Evolutionary conservation across 2,113 vertebrate species (phyloP).

Genomic region (Danionella cerebrum): DNA sequence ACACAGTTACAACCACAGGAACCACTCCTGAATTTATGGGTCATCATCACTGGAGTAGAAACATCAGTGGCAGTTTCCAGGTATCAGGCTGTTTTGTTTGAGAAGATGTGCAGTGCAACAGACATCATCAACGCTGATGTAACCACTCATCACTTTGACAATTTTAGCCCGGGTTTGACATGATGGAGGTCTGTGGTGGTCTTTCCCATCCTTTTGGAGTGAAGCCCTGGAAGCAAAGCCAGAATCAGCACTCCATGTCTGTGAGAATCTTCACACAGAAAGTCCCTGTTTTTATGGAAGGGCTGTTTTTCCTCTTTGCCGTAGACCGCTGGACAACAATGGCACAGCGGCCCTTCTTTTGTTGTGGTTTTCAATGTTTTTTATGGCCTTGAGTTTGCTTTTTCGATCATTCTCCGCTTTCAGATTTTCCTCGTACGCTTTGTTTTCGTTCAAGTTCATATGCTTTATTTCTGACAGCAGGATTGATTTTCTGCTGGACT

Average conservation of each 20-base stretch:
- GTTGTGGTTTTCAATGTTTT: constrained; percentile 16
- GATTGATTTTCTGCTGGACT: constrained; percentile 47
- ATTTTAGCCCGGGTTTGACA: neutral
- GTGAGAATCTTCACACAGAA: constrained; percentile 5
- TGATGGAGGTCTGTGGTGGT: constrained; percentile 13
- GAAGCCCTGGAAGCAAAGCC: neutral
- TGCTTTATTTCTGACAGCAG: constrained; percentile 43
- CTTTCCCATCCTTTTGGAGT: neutral
- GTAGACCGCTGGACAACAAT: constrained; percentile 28
- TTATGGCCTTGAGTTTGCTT: constrained; percentile 12
- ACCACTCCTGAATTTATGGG: neutral
- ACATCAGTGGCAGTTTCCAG: neutral
- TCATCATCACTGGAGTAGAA: neutral
- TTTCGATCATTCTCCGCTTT: constrained; percentile 20
- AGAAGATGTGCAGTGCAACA: neutral
- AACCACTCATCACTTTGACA: neutral
- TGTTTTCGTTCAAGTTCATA: constrained; percentile 31
- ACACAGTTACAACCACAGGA: constrained; percentile 4
- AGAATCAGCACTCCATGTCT: constrained; percentile 1
- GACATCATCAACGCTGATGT: neutral
- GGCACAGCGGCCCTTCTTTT: neutral
- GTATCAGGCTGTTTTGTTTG: neutral
- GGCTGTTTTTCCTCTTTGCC: constrained; percentile 28
- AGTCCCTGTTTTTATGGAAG: constrained; percentile 21
- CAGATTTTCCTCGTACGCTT: constrained; percentile 7